These are phyloP conservation scores for Schizopygopsis malacanthus DNA, from an alignment of 2,797 vertebrate genomes.

Conservation along the genomic window DNA sequence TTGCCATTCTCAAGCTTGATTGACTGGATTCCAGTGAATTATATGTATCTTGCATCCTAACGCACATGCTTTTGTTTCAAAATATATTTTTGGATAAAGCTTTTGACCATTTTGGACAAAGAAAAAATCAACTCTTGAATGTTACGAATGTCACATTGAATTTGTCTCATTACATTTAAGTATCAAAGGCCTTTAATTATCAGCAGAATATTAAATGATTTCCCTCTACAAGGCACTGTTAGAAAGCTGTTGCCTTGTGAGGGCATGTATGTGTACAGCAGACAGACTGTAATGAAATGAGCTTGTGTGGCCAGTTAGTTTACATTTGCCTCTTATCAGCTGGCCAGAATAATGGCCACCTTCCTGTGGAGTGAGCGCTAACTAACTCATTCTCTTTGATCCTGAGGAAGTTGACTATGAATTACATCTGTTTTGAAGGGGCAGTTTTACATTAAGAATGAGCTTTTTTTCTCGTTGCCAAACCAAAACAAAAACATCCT, in stretches of 20 bases:
- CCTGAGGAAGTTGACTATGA: slow-evolving; percentile 44
- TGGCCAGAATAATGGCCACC: slow-evolving; percentile 52
- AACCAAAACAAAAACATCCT: slow-evolving; percentile 45
- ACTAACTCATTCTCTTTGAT: slow-evolving; percentile 54
- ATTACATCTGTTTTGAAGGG: slow-evolving; percentile 32
- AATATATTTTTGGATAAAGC: slow-evolving; percentile 9
- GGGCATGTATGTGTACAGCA: neutral
- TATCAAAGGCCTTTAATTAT: neutral
- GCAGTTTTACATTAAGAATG: neutral
- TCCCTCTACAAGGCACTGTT: slow-evolving; percentile 2
- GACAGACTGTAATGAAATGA: slow-evolving; percentile 36
- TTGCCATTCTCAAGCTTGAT: slow-evolving; percentile 18
- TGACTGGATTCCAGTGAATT: slow-evolving; percentile 49
- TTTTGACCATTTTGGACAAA: neutral
- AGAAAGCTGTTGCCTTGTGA: slow-evolving; percentile 3
- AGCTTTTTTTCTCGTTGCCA: neutral
- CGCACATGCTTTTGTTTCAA: neutral
- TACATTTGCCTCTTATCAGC: slow-evolving; percentile 54
- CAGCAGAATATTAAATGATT: neutral
- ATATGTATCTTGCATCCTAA: slow-evolving; percentile 42
- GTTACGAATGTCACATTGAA: neutral
- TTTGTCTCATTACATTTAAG: neutral
- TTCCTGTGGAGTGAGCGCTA: slow-evolving; percentile 54
- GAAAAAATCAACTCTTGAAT: neutral
- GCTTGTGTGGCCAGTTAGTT: slow-evolving; percentile 58